Percentiles rank a stretch among this genome's conserved stretches.
Conservation (phyloP, 2,888 invertebrate genomes). For the Sarcophaga carnaria region DNA sequence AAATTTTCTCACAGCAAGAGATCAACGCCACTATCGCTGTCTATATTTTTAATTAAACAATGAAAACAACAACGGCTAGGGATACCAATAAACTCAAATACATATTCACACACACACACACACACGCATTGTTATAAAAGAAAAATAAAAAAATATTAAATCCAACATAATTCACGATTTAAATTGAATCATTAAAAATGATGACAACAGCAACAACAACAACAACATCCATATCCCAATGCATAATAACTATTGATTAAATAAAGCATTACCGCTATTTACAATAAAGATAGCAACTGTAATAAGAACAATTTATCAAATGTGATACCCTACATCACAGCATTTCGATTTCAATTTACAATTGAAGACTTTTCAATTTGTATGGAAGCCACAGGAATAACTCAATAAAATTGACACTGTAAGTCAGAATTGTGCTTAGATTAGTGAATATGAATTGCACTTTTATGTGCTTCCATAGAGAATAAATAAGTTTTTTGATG, state of each 20-base stretch:
- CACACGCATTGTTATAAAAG: background rate
- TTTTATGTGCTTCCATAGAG: too few species aligned
- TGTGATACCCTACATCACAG: too few species aligned
- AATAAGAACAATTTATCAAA: background rate
- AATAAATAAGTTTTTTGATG: too few species aligned
- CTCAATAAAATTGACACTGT: too few species aligned
- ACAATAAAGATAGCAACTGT: slow-evolving; percentile 5
- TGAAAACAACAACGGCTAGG: background rate
- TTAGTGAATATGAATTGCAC: too few species aligned
- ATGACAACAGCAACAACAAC: slow-evolving; percentile 14
- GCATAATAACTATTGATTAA: slow-evolving; percentile 15
- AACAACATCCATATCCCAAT: background rate
- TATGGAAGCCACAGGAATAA: too few species aligned
- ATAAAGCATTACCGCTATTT: slow-evolving; percentile 36
- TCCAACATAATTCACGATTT: slow-evolving; percentile 12
- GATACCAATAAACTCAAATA: slow-evolving; percentile 17
- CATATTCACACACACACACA: background rate
- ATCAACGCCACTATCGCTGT: slow-evolving; percentile 65
- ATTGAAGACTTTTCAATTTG: too few species aligned
- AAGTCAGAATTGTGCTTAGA: too few species aligned
- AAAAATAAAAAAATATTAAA: background rate
- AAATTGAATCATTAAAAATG: slow-evolving; percentile 29
- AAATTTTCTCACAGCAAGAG: slow-evolving; percentile 64
- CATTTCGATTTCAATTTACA: too few species aligned
- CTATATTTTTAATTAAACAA: slow-evolving; percentile 52